These are phyloP conservation scores for Cryptophagus acutangulus DNA, from an alignment of 2,888 invertebrate genomes.

Conservation along the genomic window DNA sequence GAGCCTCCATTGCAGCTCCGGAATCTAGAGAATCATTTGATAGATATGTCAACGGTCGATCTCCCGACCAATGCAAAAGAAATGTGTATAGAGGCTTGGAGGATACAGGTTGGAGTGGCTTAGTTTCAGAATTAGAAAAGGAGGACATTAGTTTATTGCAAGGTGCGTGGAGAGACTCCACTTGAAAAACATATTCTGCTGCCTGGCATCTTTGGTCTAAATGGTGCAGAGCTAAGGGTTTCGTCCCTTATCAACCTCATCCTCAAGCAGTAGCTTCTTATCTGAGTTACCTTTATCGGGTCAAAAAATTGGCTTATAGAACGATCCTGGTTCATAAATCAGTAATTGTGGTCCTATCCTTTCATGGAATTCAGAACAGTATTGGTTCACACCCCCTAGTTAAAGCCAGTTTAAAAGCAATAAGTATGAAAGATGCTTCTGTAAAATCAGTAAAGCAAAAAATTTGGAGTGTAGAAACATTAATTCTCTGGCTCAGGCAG, in stretches of 20 bases:
- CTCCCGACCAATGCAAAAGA: slow-evolving; percentile 11
- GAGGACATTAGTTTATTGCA: slow-evolving; percentile 7
- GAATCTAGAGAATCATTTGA: slow-evolving; percentile 12
- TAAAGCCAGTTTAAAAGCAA: background rate
- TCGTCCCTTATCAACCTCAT: no score
- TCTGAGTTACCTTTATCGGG: no score
- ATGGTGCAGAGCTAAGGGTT: no score
- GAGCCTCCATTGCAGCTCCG: slow-evolving; percentile 14
- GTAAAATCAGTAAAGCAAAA: background rate
- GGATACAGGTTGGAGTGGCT: slow-evolving; percentile 15
- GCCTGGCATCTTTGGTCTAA: slow-evolving; percentile 11
- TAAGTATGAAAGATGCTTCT: background rate
- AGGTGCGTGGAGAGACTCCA: slow-evolving; percentile 14
- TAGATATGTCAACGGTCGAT: slow-evolving; percentile 11
- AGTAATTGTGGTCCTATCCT: slow-evolving; percentile 1
- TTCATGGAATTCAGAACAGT: background rate
- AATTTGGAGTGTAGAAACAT: background rate
- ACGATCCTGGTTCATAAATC: slow-evolving; percentile 14
- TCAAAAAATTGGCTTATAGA: slow-evolving; percentile 5
- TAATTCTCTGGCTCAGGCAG: background rate
- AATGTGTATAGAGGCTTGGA: no score
- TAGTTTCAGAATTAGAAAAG: background rate
- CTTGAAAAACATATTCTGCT: slow-evolving; percentile 14
- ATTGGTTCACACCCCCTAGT: background rate
- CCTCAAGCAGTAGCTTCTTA: no score